Conservation (phyloP, 2,888 invertebrate genomes). For the Sepiola atlantica region DNA sequence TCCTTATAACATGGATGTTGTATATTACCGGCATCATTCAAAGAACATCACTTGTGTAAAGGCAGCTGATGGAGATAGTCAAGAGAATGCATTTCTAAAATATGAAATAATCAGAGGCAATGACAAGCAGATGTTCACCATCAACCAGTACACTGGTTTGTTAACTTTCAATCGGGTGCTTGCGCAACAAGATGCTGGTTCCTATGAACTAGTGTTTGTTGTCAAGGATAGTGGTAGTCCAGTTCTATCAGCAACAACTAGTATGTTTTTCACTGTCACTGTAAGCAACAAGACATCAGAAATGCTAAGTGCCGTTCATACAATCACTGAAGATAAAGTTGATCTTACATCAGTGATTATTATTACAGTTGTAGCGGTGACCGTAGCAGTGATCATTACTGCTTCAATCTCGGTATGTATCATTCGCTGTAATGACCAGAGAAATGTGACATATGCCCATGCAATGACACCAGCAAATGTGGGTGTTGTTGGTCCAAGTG, state of each 20-base stretch:
- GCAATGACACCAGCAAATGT: not conserved
- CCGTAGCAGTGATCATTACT: not conserved
- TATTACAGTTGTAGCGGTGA: not conserved
- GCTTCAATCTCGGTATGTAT: not conserved
- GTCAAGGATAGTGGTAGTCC: not conserved
- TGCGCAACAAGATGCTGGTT: slow-evolving; percentile 19
- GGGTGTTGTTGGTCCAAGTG: not conserved
- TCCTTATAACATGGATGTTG: slow-evolving; percentile 21
- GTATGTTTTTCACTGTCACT: not conserved
- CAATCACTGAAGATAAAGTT: not conserved
- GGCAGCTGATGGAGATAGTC: slow-evolving; percentile 32
- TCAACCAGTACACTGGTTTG: not conserved
- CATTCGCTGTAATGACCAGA: not conserved
- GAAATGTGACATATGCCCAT: not conserved
- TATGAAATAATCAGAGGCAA: slow-evolving; percentile 10
- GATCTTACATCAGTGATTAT: slow-evolving; percentile 19
- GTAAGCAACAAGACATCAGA: slow-evolving; percentile 12
- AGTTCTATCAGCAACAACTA: slow-evolving; percentile 32
- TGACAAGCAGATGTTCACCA: slow-evolving; percentile 1
- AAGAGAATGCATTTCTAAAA: slow-evolving; percentile 32
- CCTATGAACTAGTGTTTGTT: not conserved
- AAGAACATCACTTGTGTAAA: not conserved
- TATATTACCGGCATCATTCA: slow-evolving; percentile 10
- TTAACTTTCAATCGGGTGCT: slow-evolving; percentile 12
- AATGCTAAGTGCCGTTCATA: not conserved